These are phyloP conservation scores for Poeciliopsis paucimaculata DNA, from an alignment of 2,797 vertebrate genomes.

Conservation along the genomic window DNA sequence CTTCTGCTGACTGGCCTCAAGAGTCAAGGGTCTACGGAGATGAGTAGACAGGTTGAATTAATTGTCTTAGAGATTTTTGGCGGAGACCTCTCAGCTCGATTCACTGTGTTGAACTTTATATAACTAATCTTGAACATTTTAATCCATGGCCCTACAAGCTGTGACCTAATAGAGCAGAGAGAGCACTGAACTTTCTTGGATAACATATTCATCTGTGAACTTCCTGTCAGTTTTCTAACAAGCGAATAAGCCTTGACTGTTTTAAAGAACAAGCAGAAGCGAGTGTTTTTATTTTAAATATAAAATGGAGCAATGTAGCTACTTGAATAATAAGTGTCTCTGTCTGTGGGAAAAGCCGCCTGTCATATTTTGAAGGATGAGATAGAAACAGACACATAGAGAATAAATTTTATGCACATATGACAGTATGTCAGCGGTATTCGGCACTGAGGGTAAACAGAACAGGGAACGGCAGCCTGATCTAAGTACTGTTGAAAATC, in stretches of 20 bases:
- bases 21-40: conserved; percentile 49
- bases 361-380: conserved; percentile 49
- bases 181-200: conserved; percentile 51
- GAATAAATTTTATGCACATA: conserved; percentile 42
- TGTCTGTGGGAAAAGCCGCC: conserved; percentile 28
- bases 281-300: conserved; percentile 21
- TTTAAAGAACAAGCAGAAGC: conserved; percentile 52
- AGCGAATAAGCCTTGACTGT: conserved; percentile 48
- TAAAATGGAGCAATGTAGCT: conserved; percentile 47
- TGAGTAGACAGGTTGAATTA: conserved; percentile 56
- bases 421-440: conserved; percentile 60
- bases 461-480: conserved; percentile 25
- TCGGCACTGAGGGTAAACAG: conserved; percentile 42
- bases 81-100: conserved; percentile 27
- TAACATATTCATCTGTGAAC: conserved; percentile 59
- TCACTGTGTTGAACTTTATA: conserved; percentile 50
- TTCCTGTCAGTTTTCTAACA: conserved; percentile 48
- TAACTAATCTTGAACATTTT: conserved; percentile 51
- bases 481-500: conserved; percentile 31
- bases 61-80: conserved; percentile 49
- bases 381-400: conserved; percentile 38
- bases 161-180: conserved; percentile 32
- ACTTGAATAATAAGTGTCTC: conserved; percentile 42
- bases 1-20: conserved; percentile 44
- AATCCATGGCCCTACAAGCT: conserved; percentile 40